phyloP scores from a whole-genome alignment of 1,140 invertebrate species.

The Dendrolimus kikuchii region DNA sequence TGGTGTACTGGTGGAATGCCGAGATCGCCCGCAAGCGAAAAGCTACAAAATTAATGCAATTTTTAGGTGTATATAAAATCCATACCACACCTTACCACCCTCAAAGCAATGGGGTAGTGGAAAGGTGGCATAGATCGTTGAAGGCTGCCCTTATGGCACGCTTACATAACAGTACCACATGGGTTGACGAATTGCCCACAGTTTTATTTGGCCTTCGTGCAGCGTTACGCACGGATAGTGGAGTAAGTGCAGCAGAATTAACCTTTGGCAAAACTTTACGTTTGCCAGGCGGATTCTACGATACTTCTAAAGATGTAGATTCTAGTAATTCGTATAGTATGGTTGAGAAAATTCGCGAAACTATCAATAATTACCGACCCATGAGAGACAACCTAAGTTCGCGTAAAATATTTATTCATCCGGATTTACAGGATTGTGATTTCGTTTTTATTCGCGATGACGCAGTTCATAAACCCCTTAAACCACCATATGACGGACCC shows the following conservation, averaged over 20 bases:
- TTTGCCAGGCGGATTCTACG: slow-evolving; percentile 7
- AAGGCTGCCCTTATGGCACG: slow-evolving; percentile 3
- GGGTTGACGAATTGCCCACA: slow-evolving; percentile 6
- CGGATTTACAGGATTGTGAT: neutral
- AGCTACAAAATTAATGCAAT: neutral
- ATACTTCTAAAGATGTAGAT: neutral
- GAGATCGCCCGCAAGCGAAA: too few species aligned
- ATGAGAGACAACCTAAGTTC: neutral
- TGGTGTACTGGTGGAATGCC: too few species aligned
- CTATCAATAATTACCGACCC: neutral
- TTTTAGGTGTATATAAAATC: neutral
- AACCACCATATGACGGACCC: slow-evolving; percentile 9
- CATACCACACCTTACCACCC: slow-evolving; percentile 5
- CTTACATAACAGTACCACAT: neutral
- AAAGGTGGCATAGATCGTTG: slow-evolving; percentile 1
- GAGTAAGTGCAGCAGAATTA: slow-evolving; percentile 4
- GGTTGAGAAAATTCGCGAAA: neutral
- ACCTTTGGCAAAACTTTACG: slow-evolving; percentile 4
- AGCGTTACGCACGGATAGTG: neutral
- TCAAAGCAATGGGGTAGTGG: slow-evolving; percentile 1
- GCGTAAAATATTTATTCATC: slow-evolving; percentile 1
- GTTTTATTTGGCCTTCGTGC: slow-evolving; percentile 3
- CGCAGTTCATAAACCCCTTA: slow-evolving; percentile 2
- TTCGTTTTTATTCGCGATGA: slow-evolving; percentile 7
- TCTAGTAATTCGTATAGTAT: neutral